Conservation (phyloP, 1,140 invertebrate species). For the Gryon sp. region DNA sequence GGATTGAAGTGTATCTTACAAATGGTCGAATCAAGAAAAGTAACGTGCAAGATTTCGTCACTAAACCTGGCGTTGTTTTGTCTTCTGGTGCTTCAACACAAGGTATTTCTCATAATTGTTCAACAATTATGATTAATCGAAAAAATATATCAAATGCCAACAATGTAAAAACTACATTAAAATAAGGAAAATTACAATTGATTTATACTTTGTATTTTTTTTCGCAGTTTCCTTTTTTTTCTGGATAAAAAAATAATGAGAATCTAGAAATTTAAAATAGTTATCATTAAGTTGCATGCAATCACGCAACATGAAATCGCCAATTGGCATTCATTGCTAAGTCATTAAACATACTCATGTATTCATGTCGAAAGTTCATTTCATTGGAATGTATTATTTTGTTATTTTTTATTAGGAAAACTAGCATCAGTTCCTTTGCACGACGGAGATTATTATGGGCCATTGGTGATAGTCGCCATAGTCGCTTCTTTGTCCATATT, state of each 20-base stretch:
- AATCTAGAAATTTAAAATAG: neutral
- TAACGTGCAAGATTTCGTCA: constrained; percentile 92
- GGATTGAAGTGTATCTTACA: constrained; percentile 92
- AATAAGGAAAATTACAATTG: too few relatives aligned
- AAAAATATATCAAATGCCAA: too few relatives aligned
- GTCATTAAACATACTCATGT: neutral
- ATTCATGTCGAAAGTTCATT: neutral
- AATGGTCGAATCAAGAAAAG: constrained; percentile 93
- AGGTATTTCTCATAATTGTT: constrained; percentile 68
- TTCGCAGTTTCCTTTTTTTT: too few relatives aligned
- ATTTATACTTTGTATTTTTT: too few relatives aligned
- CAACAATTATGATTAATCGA: too few relatives aligned
- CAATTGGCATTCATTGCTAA: neutral
- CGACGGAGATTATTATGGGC: constrained; percentile 90
- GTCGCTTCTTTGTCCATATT: constrained; percentile 90
- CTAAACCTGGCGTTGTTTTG: constrained; percentile 85
- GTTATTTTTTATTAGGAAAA: constrained; percentile 79
- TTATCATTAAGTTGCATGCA: constrained; percentile 5
- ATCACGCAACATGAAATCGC: constrained; percentile 3
- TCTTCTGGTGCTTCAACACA: constrained; percentile 79
- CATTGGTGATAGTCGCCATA: constrained; percentile 91
- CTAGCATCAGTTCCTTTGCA: constrained; percentile 81
- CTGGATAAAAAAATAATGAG: too few relatives aligned
- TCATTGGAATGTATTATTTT: neutral
- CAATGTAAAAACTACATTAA: too few relatives aligned